A percentile compares a stretch with the other conserved stretches of the same genome.
These are phyloP conservation scores for Oligia strigilis DNA, from an alignment of 2,888 invertebrate species.

Conservation along the genomic window DNA sequence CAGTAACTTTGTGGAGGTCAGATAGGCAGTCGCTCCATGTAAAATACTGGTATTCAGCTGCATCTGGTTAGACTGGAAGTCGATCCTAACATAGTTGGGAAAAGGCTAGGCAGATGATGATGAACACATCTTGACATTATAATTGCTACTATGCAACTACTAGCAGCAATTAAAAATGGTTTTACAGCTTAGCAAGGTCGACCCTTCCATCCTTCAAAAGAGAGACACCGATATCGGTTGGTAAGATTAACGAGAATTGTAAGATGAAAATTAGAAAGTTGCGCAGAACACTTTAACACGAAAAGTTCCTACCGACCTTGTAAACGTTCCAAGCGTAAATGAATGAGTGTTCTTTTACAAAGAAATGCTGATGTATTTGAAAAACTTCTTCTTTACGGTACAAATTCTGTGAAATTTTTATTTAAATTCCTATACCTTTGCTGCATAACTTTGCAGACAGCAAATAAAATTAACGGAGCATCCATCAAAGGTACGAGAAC, in stretches of 20 bases:
- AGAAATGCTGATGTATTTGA: neutral
- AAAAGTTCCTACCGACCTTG: conserved; percentile 10
- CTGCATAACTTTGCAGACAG: neutral
- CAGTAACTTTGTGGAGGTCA: no score
- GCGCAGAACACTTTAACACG: conserved; percentile 9
- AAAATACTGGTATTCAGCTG: no score
- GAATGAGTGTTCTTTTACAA: neutral
- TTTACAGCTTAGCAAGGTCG: neutral
- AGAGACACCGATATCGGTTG: neutral
- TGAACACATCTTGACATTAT: no score
- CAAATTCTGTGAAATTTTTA: neutral
- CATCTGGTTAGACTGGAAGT: no score
- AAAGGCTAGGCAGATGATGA: no score
- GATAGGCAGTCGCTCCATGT: no score
- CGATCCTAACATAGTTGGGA: no score
- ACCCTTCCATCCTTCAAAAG: neutral
- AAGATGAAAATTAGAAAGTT: neutral
- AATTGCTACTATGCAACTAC: neutral
- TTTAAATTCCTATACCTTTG: no score
- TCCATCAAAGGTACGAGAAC: neutral
- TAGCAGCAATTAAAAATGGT: neutral
- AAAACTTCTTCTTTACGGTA: neutral
- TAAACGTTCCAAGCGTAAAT: neutral
- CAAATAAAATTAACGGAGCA: neutral
- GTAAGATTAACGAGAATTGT: conserved; percentile 6